Conservation (phyloP, 2,113 vertebrate species). For the Crocuta crocuta region DNA sequence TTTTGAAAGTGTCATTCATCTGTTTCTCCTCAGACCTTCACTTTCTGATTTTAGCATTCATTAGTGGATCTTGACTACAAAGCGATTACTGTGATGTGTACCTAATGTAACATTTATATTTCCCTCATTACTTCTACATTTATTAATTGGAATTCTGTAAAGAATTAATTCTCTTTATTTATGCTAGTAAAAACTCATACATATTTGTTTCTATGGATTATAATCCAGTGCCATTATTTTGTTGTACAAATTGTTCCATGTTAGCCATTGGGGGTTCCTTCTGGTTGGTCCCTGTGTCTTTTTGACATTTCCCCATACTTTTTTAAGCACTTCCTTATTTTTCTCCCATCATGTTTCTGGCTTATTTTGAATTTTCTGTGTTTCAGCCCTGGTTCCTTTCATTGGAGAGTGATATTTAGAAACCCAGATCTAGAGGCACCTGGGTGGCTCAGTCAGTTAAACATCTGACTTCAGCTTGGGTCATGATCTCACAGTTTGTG, state of each 20-base stretch:
- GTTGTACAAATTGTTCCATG: not conserved
- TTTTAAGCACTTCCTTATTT: not conserved
- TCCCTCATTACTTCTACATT: not conserved
- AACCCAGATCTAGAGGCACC: not conserved
- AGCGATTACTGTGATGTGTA: not conserved
- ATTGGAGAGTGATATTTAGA: not conserved
- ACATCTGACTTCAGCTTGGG: no score
- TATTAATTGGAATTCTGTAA: not conserved
- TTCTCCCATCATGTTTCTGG: not conserved
- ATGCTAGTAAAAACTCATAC: not conserved
- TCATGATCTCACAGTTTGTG: no score
- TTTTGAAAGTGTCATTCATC: not conserved
- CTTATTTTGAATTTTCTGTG: not conserved
- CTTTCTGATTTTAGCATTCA: not conserved
- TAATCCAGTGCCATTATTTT: not conserved
- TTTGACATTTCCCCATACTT: not conserved
- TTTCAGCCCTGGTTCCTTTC: not conserved
- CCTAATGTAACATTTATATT: not conserved
- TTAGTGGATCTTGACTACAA: not conserved
- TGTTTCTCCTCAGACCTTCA: not conserved
- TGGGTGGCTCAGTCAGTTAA: no score
- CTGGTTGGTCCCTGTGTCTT: not conserved
- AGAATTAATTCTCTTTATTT: not conserved
- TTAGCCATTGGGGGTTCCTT: not conserved
- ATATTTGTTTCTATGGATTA: not conserved